Evolutionary conservation across 1,140 invertebrate species (phyloP).

Genomic region (Melipona quadrifasciata): DNA sequence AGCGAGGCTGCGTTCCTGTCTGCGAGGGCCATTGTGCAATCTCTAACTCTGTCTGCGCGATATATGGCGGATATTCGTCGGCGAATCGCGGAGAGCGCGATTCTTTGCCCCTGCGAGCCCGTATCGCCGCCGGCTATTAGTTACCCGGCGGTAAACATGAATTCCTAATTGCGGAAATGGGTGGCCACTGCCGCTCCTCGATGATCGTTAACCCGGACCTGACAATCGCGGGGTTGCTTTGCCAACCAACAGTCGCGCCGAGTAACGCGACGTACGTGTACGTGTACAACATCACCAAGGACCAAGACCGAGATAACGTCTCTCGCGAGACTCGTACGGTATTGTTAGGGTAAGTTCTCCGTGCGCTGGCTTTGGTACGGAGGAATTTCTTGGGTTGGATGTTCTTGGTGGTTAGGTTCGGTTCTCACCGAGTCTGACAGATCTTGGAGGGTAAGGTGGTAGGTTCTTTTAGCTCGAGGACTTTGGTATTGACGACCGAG

Average conservation of each 20-base stretch:
- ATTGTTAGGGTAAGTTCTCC: background rate
- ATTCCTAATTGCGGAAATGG: constrained; percentile 73
- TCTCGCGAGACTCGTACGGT: background rate
- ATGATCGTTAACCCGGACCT: constrained; percentile 31
- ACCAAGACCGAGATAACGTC: background rate
- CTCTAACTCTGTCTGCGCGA: constrained; percentile 28
- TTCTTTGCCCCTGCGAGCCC: constrained; percentile 37
- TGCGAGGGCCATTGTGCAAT: constrained; percentile 40
- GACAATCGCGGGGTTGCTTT: background rate
- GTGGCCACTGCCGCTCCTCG: constrained; percentile 1
- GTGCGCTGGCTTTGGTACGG: background rate
- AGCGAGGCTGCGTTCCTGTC: constrained; percentile 65
- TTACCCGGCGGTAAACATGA: constrained; percentile 65
- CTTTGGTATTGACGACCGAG: background rate
- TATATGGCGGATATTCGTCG: constrained; percentile 30
- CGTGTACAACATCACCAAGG: too few species aligned
- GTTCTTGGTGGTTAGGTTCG: background rate
- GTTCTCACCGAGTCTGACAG: background rate
- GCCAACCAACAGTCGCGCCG: background rate
- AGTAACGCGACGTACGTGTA: background rate
- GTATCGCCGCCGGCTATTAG: constrained; percentile 56
- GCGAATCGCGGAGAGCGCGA: constrained; percentile 4
- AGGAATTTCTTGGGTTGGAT: background rate
- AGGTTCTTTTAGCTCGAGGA: background rate
- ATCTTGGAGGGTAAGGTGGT: background rate